Conservation (phyloP, 1,140 invertebrate species). For the Hyles vespertilio region DNA sequence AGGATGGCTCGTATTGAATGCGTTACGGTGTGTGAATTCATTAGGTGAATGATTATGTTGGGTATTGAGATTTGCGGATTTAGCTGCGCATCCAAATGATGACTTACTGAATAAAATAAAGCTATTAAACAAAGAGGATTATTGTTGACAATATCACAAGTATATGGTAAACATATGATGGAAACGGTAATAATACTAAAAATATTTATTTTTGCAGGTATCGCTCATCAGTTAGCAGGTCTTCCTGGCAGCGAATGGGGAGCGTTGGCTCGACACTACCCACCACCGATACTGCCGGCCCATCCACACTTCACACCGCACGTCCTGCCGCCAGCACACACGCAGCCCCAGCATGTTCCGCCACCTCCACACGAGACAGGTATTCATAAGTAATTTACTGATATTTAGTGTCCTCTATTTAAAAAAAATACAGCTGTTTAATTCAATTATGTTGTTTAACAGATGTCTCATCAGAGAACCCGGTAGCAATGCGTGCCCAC, state of each 20-base stretch:
- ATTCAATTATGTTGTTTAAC: conserved; percentile 15
- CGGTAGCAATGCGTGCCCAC: conserved; percentile 74
- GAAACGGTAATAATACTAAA: too few relatives aligned
- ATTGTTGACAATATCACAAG: too few relatives aligned
- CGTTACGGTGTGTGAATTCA: too few relatives aligned
- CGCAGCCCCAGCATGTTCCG: conserved; percentile 43
- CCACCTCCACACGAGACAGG: conserved; percentile 52
- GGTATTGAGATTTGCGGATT: too few relatives aligned
- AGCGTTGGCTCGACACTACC: conserved; percentile 76
- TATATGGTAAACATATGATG: too few relatives aligned
- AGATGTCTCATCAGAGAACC: conserved; percentile 58
- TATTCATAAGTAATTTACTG: conserved; percentile 16
- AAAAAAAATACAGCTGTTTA: too few relatives aligned
- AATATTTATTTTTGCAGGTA: conserved; percentile 65
- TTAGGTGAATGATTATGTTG: too few relatives aligned
- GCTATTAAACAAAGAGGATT: too few relatives aligned
- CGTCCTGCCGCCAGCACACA: conserved; percentile 69
- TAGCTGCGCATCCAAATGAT: too few relatives aligned
- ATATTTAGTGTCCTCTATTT: not conserved
- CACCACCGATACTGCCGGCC: conserved; percentile 75
- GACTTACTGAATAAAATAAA: too few relatives aligned
- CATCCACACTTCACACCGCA: conserved; percentile 79
- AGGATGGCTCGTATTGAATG: too few relatives aligned
- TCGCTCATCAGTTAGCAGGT: conserved; percentile 81
- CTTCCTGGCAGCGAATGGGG: conserved; percentile 79